Base-by-base conservation (phyloP, 2,113 vertebrate genomes). In the Neotoma lepida region DNA sequence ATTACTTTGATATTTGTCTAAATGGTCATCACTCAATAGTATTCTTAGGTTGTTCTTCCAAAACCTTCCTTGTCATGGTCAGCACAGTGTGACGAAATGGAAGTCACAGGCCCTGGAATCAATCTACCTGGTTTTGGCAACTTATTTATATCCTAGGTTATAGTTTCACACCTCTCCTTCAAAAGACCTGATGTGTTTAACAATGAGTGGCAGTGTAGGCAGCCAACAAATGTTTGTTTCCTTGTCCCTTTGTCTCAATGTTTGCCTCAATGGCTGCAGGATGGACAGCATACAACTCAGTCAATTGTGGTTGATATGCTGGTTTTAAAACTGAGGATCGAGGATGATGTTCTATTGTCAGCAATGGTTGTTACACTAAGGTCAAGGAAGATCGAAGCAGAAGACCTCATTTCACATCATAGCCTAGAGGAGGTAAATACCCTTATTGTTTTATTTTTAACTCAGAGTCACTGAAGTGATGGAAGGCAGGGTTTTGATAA, bases 271-370 rank as follows among this genome's bases (percentile, higher is more conserved):
- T 7, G 26, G 8, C 10, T 76, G 54, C 13, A 70, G 85, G 28
- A 9, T 0, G 7, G 12, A 10, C 7, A 15, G 39, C 12, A 44
- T 5, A 77, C 2, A 9, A 15, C 13, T 64, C 12, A 41, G 9
- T 64, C 18, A 4, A 14, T 24, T 14, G 46, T 66, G 46, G 54
- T 2, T 26, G 49, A 64, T 30, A 28, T 4, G 4, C 20, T 76
- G 39, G 41, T 74, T 70, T 93, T 64, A 73, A 26, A 24, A 35
- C 20, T 39, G 39, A 87, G 12, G 18, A 80, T 9, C 0, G 9
- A 2, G 13, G 9, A 76, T n/a, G 20, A 14, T 39, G 26, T 41
- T 88, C 30, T 81, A 3, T 17, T 89, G 9, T 76, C 92, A 80
- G 33, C 33, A 49, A 54, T 20, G 12, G 46, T n/a, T 81, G n/a